A percentile compares a stretch with the other conserved stretches of the same genome.
Conservation (phyloP, 2,888 invertebrate species). For the Epiblema foenella region DNA sequence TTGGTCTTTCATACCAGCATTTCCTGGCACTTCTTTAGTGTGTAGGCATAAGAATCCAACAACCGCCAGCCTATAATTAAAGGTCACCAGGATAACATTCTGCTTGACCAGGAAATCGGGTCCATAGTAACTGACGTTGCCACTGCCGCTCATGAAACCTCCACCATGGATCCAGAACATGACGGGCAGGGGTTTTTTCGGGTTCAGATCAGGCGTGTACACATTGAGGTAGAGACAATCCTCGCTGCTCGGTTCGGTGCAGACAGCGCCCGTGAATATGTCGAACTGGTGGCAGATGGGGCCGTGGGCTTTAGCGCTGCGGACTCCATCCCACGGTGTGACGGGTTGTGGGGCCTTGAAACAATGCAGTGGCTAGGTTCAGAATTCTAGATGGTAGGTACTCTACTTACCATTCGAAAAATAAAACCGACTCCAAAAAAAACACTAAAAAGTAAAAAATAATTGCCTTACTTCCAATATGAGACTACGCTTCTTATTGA, state of each 20-base stretch:
- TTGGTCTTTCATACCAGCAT: slow-evolving; percentile 61
- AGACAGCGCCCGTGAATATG: slow-evolving; percentile 35
- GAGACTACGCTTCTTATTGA: too few relatives aligned
- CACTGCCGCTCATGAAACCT: slow-evolving; percentile 52
- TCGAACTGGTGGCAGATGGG: slow-evolving; percentile 54
- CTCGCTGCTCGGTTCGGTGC: slow-evolving; percentile 53
- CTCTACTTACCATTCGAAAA: not conserved
- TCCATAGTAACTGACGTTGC: slow-evolving; percentile 53
- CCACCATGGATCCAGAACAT: slow-evolving; percentile 58
- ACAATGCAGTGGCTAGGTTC: not conserved
- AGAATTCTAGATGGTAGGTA: not conserved
- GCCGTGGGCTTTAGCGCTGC: slow-evolving; percentile 57
- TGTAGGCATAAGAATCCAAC: slow-evolving; percentile 58
- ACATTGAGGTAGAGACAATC: slow-evolving; percentile 60
- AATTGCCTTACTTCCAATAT: too few relatives aligned
- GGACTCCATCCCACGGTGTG: slow-evolving; percentile 58
- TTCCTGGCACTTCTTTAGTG: slow-evolving; percentile 57
- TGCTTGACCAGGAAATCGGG: slow-evolving; percentile 57
- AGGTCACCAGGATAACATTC: slow-evolving; percentile 54
- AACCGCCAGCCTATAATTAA: slow-evolving; percentile 57
- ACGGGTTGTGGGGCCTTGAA: slow-evolving; percentile 58
- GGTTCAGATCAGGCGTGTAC: slow-evolving; percentile 54
- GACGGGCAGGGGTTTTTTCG: slow-evolving; percentile 51
- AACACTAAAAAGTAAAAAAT: too few relatives aligned
- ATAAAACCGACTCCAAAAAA: too few relatives aligned